phyloP scores from a whole-genome alignment of 2,888 invertebrate species.

The Chrysopilus asiliformis region DNA sequence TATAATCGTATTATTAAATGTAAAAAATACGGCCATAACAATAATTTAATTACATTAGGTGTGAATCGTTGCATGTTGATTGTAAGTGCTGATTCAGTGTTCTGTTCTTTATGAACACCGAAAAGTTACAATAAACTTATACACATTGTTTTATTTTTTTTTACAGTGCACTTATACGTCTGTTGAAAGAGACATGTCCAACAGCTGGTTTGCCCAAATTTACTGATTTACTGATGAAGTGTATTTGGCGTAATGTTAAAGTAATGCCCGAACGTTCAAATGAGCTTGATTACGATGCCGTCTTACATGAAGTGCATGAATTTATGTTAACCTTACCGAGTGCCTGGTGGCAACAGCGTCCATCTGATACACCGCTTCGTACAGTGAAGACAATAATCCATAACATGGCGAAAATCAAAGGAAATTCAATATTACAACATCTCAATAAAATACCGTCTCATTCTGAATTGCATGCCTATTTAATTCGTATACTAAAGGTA shows the following conservation, averaged over 20 bases:
- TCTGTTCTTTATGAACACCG: too few relatives aligned
- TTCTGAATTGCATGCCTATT: conserved; percentile 74
- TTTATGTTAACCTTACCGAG: conserved; percentile 83
- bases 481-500: conserved; percentile 63
- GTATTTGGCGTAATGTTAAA: conserved; percentile 89
- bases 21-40: too few relatives aligned
- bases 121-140: too few relatives aligned
- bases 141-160: too few relatives aligned
- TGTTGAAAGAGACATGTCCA: conserved; percentile 73
- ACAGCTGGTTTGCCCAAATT: conserved; percentile 56
- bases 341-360: conserved; percentile 72
- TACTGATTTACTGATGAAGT: conserved; percentile 78
- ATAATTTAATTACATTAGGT: too few relatives aligned
- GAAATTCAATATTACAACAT: conserved; percentile 65
- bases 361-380: conserved; percentile 72
- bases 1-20: too few relatives aligned
- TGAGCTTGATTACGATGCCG: conserved; percentile 61
- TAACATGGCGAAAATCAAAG: conserved; percentile 79
- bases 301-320: conserved; percentile 70
- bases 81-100: too few relatives aligned
- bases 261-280: conserved; percentile 66
- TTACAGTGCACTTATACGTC: conserved; percentile 69
- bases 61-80: too few relatives aligned
- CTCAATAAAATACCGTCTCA: conserved; percentile 62
- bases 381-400: conserved; percentile 92